A percentile compares a stretch with the other conserved stretches of the same genome.
phyloP scores from a whole-genome alignment of 2,888 invertebrate genomes.

The Lithodes maja region DNA sequence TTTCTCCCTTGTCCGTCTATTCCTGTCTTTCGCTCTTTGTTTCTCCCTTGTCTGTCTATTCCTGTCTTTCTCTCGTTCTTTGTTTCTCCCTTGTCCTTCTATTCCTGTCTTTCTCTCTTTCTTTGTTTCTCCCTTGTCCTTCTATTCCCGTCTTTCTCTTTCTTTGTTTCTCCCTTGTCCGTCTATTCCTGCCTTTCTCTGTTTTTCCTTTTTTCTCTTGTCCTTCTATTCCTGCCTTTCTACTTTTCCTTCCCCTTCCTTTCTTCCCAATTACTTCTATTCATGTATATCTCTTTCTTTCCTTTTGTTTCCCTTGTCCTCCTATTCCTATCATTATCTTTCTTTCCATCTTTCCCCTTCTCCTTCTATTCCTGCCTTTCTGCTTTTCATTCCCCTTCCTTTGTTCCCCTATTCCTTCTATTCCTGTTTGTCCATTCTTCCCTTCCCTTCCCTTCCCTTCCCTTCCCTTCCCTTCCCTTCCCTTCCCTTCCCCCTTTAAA shows the following conservation, averaged over 20 bases:
- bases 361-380: neutral
- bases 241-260: neutral
- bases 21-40: neutral
- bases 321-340: neutral
- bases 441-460: neutral
- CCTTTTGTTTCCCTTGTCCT: neutral
- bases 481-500: too few species aligned
- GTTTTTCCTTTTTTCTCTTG: neutral
- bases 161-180: neutral
- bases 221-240: neutral
- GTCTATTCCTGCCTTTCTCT: neutral
- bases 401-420: neutral
- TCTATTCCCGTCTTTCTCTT: too few species aligned
- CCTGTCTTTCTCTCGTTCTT: neutral
- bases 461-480: neutral
- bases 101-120: neutral
- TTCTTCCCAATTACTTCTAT: neutral
- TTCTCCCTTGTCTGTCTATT: neutral
- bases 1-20: neutral
- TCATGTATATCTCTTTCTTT: neutral
- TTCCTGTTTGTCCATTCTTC: neutral
- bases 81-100: neutral
- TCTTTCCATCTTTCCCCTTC: neutral
- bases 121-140: neutral
- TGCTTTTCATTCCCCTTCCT: neutral